phyloP scores from a whole-genome alignment of 2,113 vertebrate species.

The Oryzias woworae region DNA sequence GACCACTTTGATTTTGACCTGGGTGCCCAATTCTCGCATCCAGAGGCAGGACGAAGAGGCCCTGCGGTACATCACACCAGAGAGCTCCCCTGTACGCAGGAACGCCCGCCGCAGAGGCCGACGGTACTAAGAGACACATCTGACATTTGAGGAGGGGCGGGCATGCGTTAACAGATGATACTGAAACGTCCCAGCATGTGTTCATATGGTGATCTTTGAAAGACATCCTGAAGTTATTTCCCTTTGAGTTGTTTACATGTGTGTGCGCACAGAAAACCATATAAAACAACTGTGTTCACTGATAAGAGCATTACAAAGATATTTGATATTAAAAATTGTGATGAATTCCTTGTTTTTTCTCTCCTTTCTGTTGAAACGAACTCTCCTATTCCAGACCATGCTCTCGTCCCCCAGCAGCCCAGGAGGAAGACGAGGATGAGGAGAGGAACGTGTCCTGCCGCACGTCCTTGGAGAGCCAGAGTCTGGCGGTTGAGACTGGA shows the following conservation, averaged over 20 bases:
- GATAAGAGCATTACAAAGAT: too few species aligned
- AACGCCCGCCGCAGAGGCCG: conserved; percentile 78
- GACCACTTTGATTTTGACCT: conserved; percentile 91
- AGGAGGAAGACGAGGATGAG: conserved; percentile 75
- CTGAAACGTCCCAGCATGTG: neutral
- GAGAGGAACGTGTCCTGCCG: conserved; percentile 69
- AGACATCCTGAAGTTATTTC: too few species aligned
- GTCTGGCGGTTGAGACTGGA: conserved; percentile 55
- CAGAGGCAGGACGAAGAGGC: conserved; percentile 96
- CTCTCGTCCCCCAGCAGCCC: conserved; percentile 60
- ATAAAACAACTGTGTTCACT: too few species aligned
- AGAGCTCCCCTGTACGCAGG: conserved; percentile 91
- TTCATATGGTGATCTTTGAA: neutral
- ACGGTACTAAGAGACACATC: conserved; percentile 27
- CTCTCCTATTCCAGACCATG: conserved; percentile 30
- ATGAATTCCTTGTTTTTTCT: neutral
- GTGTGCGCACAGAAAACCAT: too few species aligned
- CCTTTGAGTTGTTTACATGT: too few species aligned
- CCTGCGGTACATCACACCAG: conserved; percentile 91
- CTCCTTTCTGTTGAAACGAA: neutral
- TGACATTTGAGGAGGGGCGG: neutral
- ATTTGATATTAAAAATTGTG: neutral
- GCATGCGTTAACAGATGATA: neutral
- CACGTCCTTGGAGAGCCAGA: conserved; percentile 67
- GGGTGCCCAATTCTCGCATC: conserved; percentile 96